phyloP scores from a whole-genome alignment of 2,797 vertebrate genomes.

The Alosa sapidissima region DNA sequence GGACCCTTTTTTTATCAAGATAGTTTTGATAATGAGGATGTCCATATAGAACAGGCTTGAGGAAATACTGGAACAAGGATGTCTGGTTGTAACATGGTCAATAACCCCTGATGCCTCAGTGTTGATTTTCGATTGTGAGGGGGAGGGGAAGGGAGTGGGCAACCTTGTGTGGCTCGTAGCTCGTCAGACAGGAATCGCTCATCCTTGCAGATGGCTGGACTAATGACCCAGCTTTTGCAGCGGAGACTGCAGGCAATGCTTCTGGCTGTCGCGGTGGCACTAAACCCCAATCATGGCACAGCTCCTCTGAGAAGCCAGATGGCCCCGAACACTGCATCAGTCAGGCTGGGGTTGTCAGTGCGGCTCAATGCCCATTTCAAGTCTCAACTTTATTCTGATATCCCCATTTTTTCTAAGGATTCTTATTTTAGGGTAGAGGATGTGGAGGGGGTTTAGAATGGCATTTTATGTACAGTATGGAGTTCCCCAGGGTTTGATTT shows the following conservation, averaged over 20 bases:
- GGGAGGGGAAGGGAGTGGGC: slow-evolving; percentile 24
- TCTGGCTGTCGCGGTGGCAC: slow-evolving; percentile 41
- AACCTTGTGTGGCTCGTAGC: slow-evolving; percentile 32
- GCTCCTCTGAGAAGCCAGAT: slow-evolving; percentile 42
- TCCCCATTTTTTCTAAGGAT: background rate
- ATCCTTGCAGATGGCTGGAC: slow-evolving; percentile 59
- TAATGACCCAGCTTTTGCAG: slow-evolving; percentile 56
- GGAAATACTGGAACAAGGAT: background rate
- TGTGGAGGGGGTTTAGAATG: background rate
- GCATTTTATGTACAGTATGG: background rate
- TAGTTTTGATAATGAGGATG: background rate
- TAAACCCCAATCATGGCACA: slow-evolving; percentile 26
- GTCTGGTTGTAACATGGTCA: background rate
- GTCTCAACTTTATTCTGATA: background rate
- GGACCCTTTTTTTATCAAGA: background rate
- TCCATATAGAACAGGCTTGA: background rate
- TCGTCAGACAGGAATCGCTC: slow-evolving; percentile 49
- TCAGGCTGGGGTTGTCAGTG: background rate
- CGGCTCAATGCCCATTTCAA: background rate
- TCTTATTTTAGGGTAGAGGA: background rate
- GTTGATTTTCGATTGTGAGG: slow-evolving; percentile 20
- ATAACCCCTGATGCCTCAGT: slow-evolving; percentile 3
- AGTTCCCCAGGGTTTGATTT: no score
- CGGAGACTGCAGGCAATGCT: slow-evolving; percentile 43
- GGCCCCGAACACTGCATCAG: slow-evolving; percentile 21